These are phyloP conservation scores for Chrysocyon brachyurus DNA, from an alignment of 2,797 vertebrate species.

Conservation along the genomic window DNA sequence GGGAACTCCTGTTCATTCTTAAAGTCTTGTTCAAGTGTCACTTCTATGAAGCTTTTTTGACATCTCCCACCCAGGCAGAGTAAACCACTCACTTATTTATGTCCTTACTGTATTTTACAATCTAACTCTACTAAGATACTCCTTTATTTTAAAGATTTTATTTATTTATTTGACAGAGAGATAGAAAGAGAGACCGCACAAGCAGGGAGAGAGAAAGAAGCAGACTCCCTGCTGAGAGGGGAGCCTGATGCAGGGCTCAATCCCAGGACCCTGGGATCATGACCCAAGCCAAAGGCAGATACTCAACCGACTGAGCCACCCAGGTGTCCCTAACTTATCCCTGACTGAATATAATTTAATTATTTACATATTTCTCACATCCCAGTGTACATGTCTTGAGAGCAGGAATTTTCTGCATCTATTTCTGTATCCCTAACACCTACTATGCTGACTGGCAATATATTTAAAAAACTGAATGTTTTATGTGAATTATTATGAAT, in stretches of 20 bases:
- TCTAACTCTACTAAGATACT: background rate
- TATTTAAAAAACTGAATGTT: background rate
- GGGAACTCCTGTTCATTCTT: background rate
- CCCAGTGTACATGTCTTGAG: background rate
- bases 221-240: no score
- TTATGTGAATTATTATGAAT: background rate
- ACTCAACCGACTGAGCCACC: no score
- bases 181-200: no score
- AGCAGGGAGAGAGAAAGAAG: no score
- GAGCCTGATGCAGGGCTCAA: no score
- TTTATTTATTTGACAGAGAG: no score
- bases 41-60: background rate
- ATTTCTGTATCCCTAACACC: constrained; percentile 16
- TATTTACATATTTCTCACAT: background rate
- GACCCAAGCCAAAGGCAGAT: no score
- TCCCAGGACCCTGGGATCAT: no score
- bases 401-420: constrained; percentile 15
- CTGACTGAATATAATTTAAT: background rate
- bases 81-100: background rate
- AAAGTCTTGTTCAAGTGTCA: background rate
- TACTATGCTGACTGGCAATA: background rate
- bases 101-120: background rate
- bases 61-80: background rate
- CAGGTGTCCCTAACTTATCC: background rate
- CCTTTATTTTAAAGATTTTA: background rate